Evolutionary conservation across 2,888 invertebrate genomes (phyloP).

Genomic region (Cataglyphis livida): DNA sequence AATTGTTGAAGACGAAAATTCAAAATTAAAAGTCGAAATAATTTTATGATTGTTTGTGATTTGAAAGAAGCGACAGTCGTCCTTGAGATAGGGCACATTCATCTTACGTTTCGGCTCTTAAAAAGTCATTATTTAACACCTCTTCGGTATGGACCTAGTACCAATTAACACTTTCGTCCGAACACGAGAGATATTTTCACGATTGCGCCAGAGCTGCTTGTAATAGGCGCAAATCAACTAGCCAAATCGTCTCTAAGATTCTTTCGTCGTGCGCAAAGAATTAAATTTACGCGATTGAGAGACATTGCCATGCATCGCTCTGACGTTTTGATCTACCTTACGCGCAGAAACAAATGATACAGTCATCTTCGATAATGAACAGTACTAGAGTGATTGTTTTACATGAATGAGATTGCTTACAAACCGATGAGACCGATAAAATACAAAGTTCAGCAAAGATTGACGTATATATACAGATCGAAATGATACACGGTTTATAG

Average conservation of each 20-base stretch:
- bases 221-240: slow-evolving; percentile 25
- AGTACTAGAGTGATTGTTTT: slow-evolving; percentile 12
- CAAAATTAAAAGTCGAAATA: not conserved
- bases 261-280: not conserved
- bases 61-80: slow-evolving; percentile 28
- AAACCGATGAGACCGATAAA: slow-evolving; percentile 35
- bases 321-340: slow-evolving; percentile 45
- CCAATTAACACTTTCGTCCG: slow-evolving; percentile 69
- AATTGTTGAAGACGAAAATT: not conserved
- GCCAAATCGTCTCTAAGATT: slow-evolving; percentile 6
- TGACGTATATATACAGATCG: slow-evolving; percentile 12
- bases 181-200: slow-evolving; percentile 31
- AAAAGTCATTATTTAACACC: slow-evolving; percentile 77
- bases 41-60: not conserved
- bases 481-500: slow-evolving; percentile 7
- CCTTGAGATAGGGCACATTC: slow-evolving; percentile 33
- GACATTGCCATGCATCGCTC: slow-evolving; percentile 17
- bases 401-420: slow-evolving; percentile 3
- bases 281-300: slow-evolving; percentile 44
- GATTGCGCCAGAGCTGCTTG: slow-evolving; percentile 25
- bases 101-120: slow-evolving; percentile 58
- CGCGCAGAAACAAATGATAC: slow-evolving; percentile 63
- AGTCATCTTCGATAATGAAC: slow-evolving; percentile 71
- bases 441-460: slow-evolving; percentile 23
- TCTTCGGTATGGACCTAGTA: slow-evolving; percentile 62